Evolutionary conservation across 2,113 vertebrate genomes (phyloP), one percentile per base, ranked within the genome.

Genomic region (Eleginops maclovinus): DNA sequence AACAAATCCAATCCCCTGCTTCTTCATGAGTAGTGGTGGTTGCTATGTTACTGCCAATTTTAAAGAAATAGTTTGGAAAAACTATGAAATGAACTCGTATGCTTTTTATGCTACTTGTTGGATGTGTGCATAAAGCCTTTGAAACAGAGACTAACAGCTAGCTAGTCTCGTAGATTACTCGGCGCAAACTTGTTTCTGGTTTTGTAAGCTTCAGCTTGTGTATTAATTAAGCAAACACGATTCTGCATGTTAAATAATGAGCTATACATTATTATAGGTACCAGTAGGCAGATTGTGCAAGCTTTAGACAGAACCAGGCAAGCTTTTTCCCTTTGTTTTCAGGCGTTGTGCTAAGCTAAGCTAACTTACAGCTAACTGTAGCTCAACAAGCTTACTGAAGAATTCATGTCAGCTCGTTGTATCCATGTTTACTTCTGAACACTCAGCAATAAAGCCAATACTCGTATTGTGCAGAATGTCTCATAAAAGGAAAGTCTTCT

Each of bases 11-110:
- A 56, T 60, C 65, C 15, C 14, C 41, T 51, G 47, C 46, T 46
- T 77, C 55, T 41, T 78, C 12, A 3, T 53, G 10, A 79, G 64
- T 72, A 31, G 76, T 49, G 74, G 44, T 54, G 43, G 72, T 82
- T 85, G 68, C 75, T 77, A 70, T 71, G 50, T 83, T 69, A 75
- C 64, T 16, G 41, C 19, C 28, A 59, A 0, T 36, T 36, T 36
- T 36, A 36, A 36, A 36, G 6, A 36, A 36, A 36, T 36, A 36
- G 31, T 36, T 36, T 7, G 7, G 31, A 36, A 36, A 36, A 36
- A 36, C 31, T 36, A 36, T 36, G 31, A 36, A 36, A 36, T 36
- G 31, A 5, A 36, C 31, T 8, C 6, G 8, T 36, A 6, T 36
- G 7, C 31, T 36, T 8, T 7, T 7, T 36, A 6, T 36, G 7